These are phyloP conservation scores for Petrolisthes manimaculis DNA, from an alignment of 2,888 invertebrate species.

Conservation along the genomic window DNA sequence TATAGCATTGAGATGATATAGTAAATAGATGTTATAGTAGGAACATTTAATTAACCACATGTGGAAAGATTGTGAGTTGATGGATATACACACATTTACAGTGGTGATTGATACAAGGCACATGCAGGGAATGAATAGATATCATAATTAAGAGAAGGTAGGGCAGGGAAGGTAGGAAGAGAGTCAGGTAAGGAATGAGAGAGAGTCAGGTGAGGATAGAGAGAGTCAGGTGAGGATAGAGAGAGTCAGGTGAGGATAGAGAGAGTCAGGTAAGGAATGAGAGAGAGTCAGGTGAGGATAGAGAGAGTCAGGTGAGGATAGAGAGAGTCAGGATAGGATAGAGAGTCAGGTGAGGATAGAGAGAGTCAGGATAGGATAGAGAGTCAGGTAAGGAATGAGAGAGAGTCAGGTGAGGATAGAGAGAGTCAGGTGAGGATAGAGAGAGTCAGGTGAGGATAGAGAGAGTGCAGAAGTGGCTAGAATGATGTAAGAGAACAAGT, in stretches of 20 bases:
- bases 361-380: background rate
- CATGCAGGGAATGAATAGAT: background rate
- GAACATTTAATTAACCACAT: too few species aligned
- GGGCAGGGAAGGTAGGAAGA: background rate
- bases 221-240: background rate
- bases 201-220: background rate
- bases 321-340: background rate
- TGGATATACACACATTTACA: too few species aligned
- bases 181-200: background rate
- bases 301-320: background rate
- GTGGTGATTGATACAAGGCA: too few species aligned
- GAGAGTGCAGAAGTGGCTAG: background rate
- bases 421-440: background rate
- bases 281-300: background rate
- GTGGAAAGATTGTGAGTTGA: background rate
- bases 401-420: background rate
- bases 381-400: constrained; percentile 9
- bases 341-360: too few species aligned
- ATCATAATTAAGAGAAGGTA: background rate
- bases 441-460: background rate
- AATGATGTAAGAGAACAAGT: background rate
- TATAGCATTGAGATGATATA: background rate
- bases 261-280: background rate
- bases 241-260: background rate
- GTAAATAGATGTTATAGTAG: too few species aligned